Evolutionary conservation across 1,140 invertebrate genomes (phyloP).

Genomic region (Pseudomyrmex concolor): DNA sequence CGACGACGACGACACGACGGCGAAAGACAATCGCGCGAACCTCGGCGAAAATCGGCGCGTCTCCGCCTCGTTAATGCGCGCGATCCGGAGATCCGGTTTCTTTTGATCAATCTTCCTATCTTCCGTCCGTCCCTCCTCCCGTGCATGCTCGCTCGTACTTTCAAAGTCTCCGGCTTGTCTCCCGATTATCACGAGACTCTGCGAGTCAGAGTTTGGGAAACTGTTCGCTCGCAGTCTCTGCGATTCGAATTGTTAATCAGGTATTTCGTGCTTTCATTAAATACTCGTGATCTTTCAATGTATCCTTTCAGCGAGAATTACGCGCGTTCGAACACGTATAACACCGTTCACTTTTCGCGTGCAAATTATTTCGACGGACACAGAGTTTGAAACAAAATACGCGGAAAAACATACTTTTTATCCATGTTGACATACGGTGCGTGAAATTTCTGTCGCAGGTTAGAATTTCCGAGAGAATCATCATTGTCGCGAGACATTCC

Average conservation of each 20-base stretch:
- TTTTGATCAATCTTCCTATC: conserved; percentile 70
- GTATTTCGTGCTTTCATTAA: conserved; percentile 39
- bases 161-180: conserved; percentile 59
- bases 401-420: neutral
- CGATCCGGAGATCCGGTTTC: conserved; percentile 66
- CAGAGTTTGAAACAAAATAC: neutral
- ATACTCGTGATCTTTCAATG: conserved; percentile 4
- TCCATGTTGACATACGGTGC: too few species aligned
- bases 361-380: neutral
- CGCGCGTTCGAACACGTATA: too few species aligned
- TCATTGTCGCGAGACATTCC: neutral
- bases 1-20: conserved; percentile 4
- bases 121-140: conserved; percentile 19
- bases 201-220: neutral
- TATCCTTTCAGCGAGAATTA: neutral
- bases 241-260: conserved; percentile 36
- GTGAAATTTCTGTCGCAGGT: neutral
- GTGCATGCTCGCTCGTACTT: conserved; percentile 46
- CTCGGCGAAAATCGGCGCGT: conserved; percentile 47
- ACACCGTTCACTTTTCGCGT: too few species aligned
- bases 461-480: neutral
- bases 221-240: conserved; percentile 20
- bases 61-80: conserved; percentile 68
- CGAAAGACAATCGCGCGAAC: conserved; percentile 62
- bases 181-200: conserved; percentile 67